Evolutionary conservation across 2,797 vertebrate genomes (phyloP).

Genomic region (Sebastes nivosus): DNA sequence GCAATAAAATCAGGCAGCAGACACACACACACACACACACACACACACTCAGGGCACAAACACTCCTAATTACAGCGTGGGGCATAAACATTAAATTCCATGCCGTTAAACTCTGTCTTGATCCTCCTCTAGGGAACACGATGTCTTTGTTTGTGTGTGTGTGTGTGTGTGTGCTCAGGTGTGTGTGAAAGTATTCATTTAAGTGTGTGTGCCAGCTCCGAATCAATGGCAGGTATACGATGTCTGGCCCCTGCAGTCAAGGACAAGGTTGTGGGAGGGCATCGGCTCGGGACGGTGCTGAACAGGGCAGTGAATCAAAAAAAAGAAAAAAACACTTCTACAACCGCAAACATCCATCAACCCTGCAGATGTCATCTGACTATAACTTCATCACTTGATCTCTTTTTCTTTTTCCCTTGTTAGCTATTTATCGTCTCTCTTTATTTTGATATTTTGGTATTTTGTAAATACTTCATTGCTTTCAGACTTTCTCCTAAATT

Average conservation of each 20-base stretch:
- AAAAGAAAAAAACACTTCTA: not conserved
- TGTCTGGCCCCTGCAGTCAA: slow-evolving; percentile 38
- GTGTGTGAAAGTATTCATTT: not conserved
- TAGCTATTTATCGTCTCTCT: not conserved
- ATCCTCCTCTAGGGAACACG: not conserved
- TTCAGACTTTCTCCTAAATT: not conserved
- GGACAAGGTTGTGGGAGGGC: slow-evolving; percentile 18
- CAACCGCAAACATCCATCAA: slow-evolving; percentile 25
- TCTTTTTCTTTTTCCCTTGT: not conserved
- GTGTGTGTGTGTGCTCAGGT: not conserved
- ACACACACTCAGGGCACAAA: not conserved
- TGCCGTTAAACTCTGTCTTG: not conserved
- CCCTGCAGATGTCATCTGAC: not conserved
- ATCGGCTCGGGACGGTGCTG: not conserved
- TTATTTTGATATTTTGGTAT: not conserved
- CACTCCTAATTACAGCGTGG: not conserved
- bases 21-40: not conserved
- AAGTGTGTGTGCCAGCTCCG: not conserved
- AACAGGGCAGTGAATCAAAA: not conserved
- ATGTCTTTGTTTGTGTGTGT: not conserved
- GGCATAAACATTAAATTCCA: not conserved
- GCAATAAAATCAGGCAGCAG: not conserved
- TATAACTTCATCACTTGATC: not conserved
- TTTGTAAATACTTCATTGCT: not conserved
- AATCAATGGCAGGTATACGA: slow-evolving; percentile 39